phyloP scores from a whole-genome alignment of 1,140 invertebrate species.

The Oryzaephilus surinamensis region DNA sequence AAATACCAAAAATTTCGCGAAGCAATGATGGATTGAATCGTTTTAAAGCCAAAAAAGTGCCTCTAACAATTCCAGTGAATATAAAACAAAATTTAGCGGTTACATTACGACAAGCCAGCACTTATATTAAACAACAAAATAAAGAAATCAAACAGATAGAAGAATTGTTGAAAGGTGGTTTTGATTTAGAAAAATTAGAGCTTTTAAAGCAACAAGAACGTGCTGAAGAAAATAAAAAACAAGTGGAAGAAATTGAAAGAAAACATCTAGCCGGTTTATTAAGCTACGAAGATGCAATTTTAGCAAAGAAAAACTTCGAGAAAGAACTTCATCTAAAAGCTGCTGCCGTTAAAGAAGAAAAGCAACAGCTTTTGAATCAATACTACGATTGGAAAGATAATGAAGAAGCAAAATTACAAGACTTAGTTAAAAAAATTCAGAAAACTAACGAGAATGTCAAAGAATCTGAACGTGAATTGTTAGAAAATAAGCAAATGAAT shows the following conservation, averaged over 20 bases:
- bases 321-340: no score
- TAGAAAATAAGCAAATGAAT: slow-evolving; percentile 36
- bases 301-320: slow-evolving; percentile 43
- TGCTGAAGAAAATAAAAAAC: slow-evolving; percentile 38
- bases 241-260: slow-evolving; percentile 40
- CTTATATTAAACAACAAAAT: slow-evolving; percentile 38
- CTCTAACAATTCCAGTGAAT: slow-evolving; percentile 22
- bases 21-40: slow-evolving; percentile 5
- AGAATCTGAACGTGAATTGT: slow-evolving; percentile 37
- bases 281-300: slow-evolving; percentile 42
- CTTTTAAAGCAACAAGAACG: slow-evolving; percentile 37
- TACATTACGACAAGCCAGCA: slow-evolving; percentile 39
- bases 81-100: slow-evolving; percentile 40
- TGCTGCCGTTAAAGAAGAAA: slow-evolving; percentile 42
- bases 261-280: slow-evolving; percentile 45
- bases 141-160: slow-evolving; percentile 42
- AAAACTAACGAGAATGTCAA: slow-evolving; percentile 37
- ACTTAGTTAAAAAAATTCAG: slow-evolving; percentile 37
- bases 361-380: slow-evolving; percentile 36
- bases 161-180: slow-evolving; percentile 37
- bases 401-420: slow-evolving; percentile 38
- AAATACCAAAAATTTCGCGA: slow-evolving; percentile 30
- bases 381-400: slow-evolving; percentile 39
- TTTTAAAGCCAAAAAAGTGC: slow-evolving; percentile 18
- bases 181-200: slow-evolving; percentile 34